Evolutionary conservation across 2,113 vertebrate genomes (phyloP).

Genomic region (Rhinogobius similis): DNA sequence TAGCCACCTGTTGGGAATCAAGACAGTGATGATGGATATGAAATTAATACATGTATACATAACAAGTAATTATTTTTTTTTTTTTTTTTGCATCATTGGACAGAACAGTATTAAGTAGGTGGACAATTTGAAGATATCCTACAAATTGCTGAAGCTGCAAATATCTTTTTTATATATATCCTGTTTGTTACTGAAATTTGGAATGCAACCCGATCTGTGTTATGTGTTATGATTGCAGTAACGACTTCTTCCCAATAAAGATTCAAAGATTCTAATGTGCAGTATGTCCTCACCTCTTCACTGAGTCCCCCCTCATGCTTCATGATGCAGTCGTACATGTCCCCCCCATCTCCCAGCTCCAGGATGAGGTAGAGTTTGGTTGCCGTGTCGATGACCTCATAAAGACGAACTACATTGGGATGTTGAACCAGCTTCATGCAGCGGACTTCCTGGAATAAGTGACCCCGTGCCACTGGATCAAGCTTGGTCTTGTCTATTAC

Average conservation of each 20-base stretch:
- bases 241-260: too few species aligned
- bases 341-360: constrained; percentile 95
- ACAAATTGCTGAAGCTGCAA: too few species aligned
- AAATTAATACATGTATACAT: not conserved
- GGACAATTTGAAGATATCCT: too few species aligned
- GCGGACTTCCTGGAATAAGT: constrained; percentile 97
- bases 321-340: constrained; percentile 99
- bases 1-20: constrained; percentile 82
- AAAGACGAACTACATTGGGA: constrained; percentile 96
- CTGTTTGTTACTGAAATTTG: too few species aligned
- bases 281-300: constrained; percentile 75
- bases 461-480: constrained; percentile 90
- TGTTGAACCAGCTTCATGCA: constrained; percentile 99
- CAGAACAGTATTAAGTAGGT: not conserved
- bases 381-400: constrained; percentile 98
- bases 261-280: too few species aligned
- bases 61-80: not conserved
- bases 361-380: constrained; percentile 98
- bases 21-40: not conserved
- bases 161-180: too few species aligned
- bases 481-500: constrained; percentile 98
- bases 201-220: too few species aligned
- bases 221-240: too few species aligned
- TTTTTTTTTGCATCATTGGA: not conserved
- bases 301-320: constrained; percentile 95